Conservation (phyloP, 2,888 invertebrate species). For the Ennomos quercinarius region DNA sequence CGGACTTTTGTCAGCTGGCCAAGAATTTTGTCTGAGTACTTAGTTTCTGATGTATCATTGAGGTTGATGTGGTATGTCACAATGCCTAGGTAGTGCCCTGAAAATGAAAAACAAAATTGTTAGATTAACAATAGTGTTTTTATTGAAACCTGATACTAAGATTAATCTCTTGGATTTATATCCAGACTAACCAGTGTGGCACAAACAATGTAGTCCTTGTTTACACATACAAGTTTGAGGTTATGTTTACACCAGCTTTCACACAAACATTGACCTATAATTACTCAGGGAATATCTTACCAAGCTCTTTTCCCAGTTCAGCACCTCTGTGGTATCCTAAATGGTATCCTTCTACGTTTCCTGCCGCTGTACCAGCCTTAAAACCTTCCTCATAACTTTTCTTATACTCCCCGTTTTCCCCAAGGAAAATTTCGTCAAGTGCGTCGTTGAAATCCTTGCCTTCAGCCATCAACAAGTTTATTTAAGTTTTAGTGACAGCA, state of each 20-base stretch:
- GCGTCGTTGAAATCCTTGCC: conserved; percentile 90
- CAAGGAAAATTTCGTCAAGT: conserved; percentile 89
- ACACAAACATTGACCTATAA: background rate
- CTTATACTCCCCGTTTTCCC: conserved; percentile 88
- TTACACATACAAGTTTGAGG: conserved; percentile 1
- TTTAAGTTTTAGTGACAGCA: conserved; percentile 5
- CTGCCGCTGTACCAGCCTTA: conserved; percentile 85
- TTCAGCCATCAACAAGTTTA: conserved; percentile 60
- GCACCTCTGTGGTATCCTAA: conserved; percentile 92
- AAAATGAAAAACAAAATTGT: conserved; percentile 34
- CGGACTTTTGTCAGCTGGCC: conserved; percentile 84
- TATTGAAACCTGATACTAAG: no score
- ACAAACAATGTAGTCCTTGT: background rate
- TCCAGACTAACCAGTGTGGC: no score
- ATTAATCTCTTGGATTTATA: no score
- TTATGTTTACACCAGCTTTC: conserved; percentile 8
- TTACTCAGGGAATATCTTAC: conserved; percentile 55
- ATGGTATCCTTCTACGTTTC: conserved; percentile 89
- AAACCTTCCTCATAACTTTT: conserved; percentile 89
- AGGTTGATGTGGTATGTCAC: conserved; percentile 78
- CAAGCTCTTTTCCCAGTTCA: conserved; percentile 90
- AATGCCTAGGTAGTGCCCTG: conserved; percentile 89
- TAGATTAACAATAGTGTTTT: no score
- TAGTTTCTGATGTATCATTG: conserved; percentile 52
- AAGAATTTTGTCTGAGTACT: conserved; percentile 82